Evolutionary conservation across 2,888 invertebrate species (phyloP).

Genomic region (Argynnis bischoffii): DNA sequence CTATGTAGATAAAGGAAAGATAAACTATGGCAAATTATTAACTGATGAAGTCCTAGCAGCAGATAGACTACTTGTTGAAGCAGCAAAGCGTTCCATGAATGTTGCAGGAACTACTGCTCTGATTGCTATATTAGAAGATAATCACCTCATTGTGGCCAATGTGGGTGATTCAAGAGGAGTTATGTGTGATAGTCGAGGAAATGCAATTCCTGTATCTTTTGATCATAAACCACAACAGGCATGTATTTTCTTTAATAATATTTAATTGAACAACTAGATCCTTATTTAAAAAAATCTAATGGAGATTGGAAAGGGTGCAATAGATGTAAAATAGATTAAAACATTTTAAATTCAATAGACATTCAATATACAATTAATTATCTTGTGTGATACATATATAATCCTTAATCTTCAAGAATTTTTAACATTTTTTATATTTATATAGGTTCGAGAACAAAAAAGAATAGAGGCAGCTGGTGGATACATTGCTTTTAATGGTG

Average conservation of each 20-base stretch:
- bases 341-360: no score
- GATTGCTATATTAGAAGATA: conserved; percentile 92
- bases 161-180: conserved; percentile 98
- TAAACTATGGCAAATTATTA: conserved; percentile 90
- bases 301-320: neutral
- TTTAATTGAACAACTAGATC: neutral
- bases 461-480: conserved; percentile 97
- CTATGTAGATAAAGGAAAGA: conserved; percentile 88
- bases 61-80: conserved; percentile 90
- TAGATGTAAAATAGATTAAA: no score
- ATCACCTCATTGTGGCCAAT: conserved; percentile 94
- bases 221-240: conserved; percentile 99
- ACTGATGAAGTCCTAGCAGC: conserved; percentile 94
- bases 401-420: neutral
- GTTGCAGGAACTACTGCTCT: conserved; percentile 95
- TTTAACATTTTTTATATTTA: neutral
- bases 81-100: conserved; percentile 89
- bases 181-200: conserved; percentile 95
- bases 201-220: conserved; percentile 95
- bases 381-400: no score
- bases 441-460: conserved; percentile 91
- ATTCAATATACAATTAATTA: no score
- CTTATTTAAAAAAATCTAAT: neutral
- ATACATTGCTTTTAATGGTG: conserved; percentile 96
- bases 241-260: neutral